Evolutionary conservation across 2,888 invertebrate species (phyloP).

Genomic region (Tanytarsus gracilentus): DNA sequence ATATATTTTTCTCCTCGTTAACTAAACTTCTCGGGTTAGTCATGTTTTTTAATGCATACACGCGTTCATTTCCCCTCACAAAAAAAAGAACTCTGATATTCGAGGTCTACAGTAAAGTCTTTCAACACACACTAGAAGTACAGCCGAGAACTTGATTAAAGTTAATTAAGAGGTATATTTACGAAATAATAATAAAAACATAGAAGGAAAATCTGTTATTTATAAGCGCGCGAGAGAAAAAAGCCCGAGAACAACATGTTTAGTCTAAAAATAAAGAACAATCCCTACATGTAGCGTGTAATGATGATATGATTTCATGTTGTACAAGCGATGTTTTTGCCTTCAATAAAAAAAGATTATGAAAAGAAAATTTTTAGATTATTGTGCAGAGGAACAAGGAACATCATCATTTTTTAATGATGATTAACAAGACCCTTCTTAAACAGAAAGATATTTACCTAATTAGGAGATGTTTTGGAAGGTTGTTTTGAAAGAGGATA

Average conservation of each 20-base stretch:
- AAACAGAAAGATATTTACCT: too few species aligned
- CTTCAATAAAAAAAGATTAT: background rate
- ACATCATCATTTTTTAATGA: background rate
- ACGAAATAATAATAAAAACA: constrained; percentile 12
- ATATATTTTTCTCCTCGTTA: background rate
- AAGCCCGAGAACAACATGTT: background rate
- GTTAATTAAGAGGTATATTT: constrained; percentile 22
- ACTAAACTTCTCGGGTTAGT: background rate
- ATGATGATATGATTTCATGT: constrained; percentile 22
- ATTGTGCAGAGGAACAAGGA: background rate
- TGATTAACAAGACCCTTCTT: background rate
- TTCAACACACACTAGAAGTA: constrained; percentile 1
- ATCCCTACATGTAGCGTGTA: background rate
- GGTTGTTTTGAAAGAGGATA: too few species aligned
- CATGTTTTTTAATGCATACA: background rate
- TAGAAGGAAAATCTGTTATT: constrained; percentile 2
- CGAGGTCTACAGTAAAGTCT: constrained; percentile 10
- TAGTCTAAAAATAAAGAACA: background rate
- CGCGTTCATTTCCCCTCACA: background rate
- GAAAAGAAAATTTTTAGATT: background rate
- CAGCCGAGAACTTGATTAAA: constrained; percentile 19
- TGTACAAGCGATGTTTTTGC: background rate
- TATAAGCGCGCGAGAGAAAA: background rate
- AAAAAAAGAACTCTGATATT: background rate
- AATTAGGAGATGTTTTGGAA: too few species aligned